These are phyloP conservation scores for Eptatretus atami DNA, from an alignment of 2,797 vertebrate species.

Conservation along the genomic window DNA sequence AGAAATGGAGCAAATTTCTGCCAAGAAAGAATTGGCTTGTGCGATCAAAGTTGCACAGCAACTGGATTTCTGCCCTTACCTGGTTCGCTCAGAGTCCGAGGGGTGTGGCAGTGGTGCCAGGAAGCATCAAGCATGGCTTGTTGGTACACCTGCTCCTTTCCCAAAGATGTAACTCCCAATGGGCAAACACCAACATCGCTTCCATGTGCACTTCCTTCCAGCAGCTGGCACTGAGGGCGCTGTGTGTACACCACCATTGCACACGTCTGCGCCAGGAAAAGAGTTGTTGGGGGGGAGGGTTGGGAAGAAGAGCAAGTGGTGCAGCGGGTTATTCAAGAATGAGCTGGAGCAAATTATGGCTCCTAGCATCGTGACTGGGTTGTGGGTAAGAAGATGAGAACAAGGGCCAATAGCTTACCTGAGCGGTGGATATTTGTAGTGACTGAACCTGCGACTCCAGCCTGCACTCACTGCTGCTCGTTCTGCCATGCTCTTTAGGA, in stretches of 20 bases:
- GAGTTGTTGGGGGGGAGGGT: conserved; percentile 16
- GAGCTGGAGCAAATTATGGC: no score
- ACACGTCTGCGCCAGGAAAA: conserved; percentile 18
- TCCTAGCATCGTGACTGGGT: conserved; percentile 12
- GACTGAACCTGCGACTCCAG: conserved; percentile 40
- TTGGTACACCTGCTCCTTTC: conserved; percentile 78
- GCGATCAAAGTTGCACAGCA: no score
- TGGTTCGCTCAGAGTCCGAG: conserved; percentile 62
- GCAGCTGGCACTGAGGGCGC: conserved; percentile 22
- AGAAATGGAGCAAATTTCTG: no score
- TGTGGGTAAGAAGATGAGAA: not conserved
- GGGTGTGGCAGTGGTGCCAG: conserved; percentile 82
- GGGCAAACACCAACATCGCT: conserved; percentile 53
- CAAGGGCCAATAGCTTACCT: conserved; percentile 11
- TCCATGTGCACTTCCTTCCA: conserved; percentile 54
- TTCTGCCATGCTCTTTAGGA: conserved; percentile 69
- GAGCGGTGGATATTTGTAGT: conserved; percentile 46
- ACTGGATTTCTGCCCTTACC: conserved; percentile 16
- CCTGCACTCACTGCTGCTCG: conserved; percentile 40
- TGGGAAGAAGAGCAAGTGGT: not conserved
- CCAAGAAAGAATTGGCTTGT: no score
- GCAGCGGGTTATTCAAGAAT: not conserved
- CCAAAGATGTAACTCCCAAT: conserved; percentile 45
- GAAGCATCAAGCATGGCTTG: conserved; percentile 71
- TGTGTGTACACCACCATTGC: conserved; percentile 8